Conservation (phyloP, 2,888 invertebrate species). For the Caenorhabditis panamensis region DNA sequence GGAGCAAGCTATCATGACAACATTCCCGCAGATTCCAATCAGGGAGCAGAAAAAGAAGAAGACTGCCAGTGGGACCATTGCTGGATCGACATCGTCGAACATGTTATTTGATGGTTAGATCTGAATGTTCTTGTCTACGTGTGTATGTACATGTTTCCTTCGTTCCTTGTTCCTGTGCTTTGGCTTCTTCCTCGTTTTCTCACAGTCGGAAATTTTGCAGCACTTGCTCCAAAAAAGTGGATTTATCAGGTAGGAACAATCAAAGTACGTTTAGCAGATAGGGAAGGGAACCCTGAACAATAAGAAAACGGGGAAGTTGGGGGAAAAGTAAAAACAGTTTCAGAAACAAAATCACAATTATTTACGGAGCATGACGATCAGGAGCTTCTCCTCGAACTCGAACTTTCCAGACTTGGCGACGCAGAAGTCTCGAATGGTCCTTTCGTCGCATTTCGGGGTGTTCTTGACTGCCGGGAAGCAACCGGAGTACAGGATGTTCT, state of each 20-base stretch:
- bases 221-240: constrained; percentile 8
- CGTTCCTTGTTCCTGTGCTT: not conserved
- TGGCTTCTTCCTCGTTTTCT: constrained; percentile 16
- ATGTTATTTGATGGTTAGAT: not conserved
- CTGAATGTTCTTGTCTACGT: no score
- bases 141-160: not conserved
- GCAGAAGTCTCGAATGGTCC: constrained; percentile 66
- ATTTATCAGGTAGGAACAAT: not conserved
- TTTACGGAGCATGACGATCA: constrained; percentile 68
- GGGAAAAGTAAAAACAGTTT: constrained; percentile 7
- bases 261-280: not conserved
- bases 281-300: constrained; percentile 20
- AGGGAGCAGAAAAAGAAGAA: constrained; percentile 52
- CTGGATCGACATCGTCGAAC: constrained; percentile 56
- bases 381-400: constrained; percentile 72
- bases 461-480: constrained; percentile 72
- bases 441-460: constrained; percentile 68
- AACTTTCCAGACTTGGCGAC: constrained; percentile 66
- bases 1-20: constrained; percentile 28
- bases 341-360: constrained; percentile 39
- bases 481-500: constrained; percentile 71
- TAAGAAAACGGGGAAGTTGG: constrained; percentile 22
- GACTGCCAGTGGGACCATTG: constrained; percentile 60
- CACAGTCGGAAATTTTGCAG: constrained; percentile 28
- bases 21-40: constrained; percentile 27